Percentiles rank a stretch among this genome's conserved stretches.
Evolutionary conservation across 1,140 invertebrate genomes (phyloP).

Genomic region (Phenacoccus solenopsis): DNA sequence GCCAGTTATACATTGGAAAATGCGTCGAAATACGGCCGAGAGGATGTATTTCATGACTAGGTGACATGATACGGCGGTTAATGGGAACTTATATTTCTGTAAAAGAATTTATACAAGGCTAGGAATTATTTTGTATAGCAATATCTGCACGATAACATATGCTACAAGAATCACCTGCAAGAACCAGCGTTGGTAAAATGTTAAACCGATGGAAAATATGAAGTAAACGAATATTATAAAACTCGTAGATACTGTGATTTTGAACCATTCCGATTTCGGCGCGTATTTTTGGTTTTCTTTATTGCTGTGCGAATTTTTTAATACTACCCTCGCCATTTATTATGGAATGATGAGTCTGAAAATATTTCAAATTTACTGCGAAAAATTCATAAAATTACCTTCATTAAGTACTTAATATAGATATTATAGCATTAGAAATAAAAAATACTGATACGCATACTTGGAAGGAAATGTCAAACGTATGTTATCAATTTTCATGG

Average conservation of each 20-base stretch:
- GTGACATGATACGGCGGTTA: slow-evolving; percentile 72
- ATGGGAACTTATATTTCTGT: slow-evolving; percentile 66
- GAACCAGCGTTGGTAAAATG: slow-evolving; percentile 95
- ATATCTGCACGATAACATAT: too few species aligned
- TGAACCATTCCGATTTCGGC: slow-evolving; percentile 18
- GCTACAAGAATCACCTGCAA: slow-evolving; percentile 52
- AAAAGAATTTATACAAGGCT: slow-evolving; percentile 33
- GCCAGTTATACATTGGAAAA: slow-evolving; percentile 46
- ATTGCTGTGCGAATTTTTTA: not conserved
- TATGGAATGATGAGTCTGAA: too few species aligned
- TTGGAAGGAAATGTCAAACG: too few species aligned
- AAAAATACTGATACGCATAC: too few species aligned
- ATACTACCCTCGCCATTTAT: not conserved
- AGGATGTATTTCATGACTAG: slow-evolving; percentile 70
- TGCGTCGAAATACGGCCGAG: slow-evolving; percentile 47
- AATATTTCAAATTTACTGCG: too few species aligned
- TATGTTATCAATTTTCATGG: too few species aligned
- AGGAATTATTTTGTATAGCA: slow-evolving; percentile 19
- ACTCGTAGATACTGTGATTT: slow-evolving; percentile 28
- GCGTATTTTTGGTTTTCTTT: not conserved
- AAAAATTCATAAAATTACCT: too few species aligned
- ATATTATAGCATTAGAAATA: too few species aligned
- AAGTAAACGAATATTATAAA: slow-evolving; percentile 68
- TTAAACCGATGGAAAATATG: slow-evolving; percentile 80
- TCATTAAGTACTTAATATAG: too few species aligned